Evolutionary conservation across 2,797 vertebrate species (phyloP), one percentile per base, ranked within the genome.

Genomic region (Diceros bicornis): DNA sequence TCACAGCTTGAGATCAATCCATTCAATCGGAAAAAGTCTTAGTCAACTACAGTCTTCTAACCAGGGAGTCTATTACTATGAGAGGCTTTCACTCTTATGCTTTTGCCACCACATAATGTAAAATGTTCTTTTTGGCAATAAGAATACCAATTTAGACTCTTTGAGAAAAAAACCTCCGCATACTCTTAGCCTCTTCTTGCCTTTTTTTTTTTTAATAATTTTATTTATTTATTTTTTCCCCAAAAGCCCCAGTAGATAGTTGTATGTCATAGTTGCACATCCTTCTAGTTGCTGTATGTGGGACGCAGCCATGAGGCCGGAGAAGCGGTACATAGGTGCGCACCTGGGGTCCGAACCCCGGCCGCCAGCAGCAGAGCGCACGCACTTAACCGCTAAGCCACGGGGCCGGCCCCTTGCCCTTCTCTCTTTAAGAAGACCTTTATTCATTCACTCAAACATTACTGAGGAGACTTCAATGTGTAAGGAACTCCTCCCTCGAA

Each of bases 11-110:
- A 84, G 71, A 74, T 57, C 20, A 93, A 79, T 66, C 44, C 77
- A 88, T 71, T 93, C 2, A 41, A 37, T 47, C 81, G 83, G 57
- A 95, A 97, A 90, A 93, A 23, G 11, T 89, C 59, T 89, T 59
- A 52, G 29, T 96, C 32, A 91, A 89, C 44, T 27, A 59, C 18
- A 91, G 34, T 64, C 74, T 72, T 89, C 52, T 83, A 92, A 75
- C 29, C 9, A 34, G 23, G 72, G 32, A 92, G 32, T 2, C 34
- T 82, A 55, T 77, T 55, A 89, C 16, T 27, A 66, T 57, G 16
- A 93, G 37, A 85, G 17, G 6, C 21, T 68, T 96, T 64, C 74
- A 66, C 77, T 93, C 25, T 89, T 69, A 44, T 34, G 44, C 44
- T 93, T 89, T 77, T 81, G 77, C 59, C 34, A 55, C 68, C 29